Evolutionary conservation across 2,888 invertebrate genomes (phyloP), one percentile per base, ranked within the genome.

Genomic region (Diplolepis rosae): DNA sequence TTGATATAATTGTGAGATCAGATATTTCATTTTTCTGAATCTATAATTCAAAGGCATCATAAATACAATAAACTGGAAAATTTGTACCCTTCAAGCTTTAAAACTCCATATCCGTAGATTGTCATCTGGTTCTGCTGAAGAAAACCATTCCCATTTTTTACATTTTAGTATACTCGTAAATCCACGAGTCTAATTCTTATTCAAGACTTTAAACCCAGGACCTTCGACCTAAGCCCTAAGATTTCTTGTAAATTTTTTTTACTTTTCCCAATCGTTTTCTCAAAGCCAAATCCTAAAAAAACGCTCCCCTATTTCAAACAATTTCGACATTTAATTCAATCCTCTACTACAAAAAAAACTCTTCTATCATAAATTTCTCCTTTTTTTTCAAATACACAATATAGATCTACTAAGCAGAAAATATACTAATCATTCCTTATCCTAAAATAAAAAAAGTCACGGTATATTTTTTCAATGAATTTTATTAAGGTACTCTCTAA

Each of bases 41-140:
- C n/a, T 52, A 28, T 11, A 39, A 56, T 35, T 61, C 24, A 35
- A 35, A 61, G 35, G 39, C 35, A 61, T 24, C 35, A 61, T 61
- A 61, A 61, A 61, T 35, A 35, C 35, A 4, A 32, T 4, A 35
- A 5, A 22, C 22, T 6, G 13, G n/a, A n/a, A n/a, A 39, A 35
- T 39, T 61, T 56, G 35, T 35, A 11, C 22, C 22, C 24, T 13
- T 61, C 56, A 35, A n/a, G n/a, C n/a, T n/a, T n/a, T n/a, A n/a
- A n/a, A n/a, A n/a, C n/a, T n/a, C n/a, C n/a, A n/a, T n/a, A n/a
- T n/a, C n/a, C n/a, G n/a, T n/a, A n/a, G n/a, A n/a, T n/a, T n/a
- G n/a, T n/a, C n/a, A n/a, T n/a, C n/a, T n/a, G n/a, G n/a, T n/a
- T n/a, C 45, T 18, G 1, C 45, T 5, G 45, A 45, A 45, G 15